Evolutionary conservation across 2,113 vertebrate species (phyloP).

Genomic region (Pseudopipra pipra): DNA sequence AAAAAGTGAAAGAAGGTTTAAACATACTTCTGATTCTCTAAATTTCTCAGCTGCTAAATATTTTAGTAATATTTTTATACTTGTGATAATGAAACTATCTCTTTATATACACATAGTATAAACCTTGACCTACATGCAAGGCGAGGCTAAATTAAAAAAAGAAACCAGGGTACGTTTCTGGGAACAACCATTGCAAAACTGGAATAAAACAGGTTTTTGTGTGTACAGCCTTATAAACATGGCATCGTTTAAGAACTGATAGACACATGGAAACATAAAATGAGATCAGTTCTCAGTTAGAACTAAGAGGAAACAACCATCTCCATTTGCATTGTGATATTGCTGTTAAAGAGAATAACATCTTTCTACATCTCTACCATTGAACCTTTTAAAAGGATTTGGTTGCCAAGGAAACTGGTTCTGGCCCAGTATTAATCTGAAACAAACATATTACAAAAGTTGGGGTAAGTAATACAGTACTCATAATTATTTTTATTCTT

Average conservation of each 20-base stretch:
- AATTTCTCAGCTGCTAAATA: slow-evolving; percentile 56
- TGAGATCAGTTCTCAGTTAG: slow-evolving; percentile 50
- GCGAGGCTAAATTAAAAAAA: slow-evolving; percentile 1
- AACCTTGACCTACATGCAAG: slow-evolving; percentile 60
- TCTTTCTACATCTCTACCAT: slow-evolving; percentile 65
- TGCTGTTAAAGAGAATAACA: slow-evolving; percentile 54
- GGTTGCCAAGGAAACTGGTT: slow-evolving; percentile 93
- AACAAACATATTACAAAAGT: slow-evolving; percentile 76
- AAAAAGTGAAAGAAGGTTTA: slow-evolving; percentile 23
- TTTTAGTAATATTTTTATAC: slow-evolving; percentile 46
- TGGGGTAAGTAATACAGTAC: slow-evolving; percentile 59
- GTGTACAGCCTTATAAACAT: slow-evolving; percentile 48
- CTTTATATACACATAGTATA: slow-evolving; percentile 19
- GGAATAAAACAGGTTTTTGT: slow-evolving; percentile 5
- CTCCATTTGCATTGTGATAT: slow-evolving; percentile 64
- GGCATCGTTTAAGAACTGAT: slow-evolving; percentile 41
- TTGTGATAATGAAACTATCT: slow-evolving; percentile 59
- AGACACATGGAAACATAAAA: slow-evolving; percentile 46
- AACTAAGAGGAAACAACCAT: slow-evolving; percentile 50
- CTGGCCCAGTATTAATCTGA: slow-evolving; percentile 90
- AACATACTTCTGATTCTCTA: slow-evolving; percentile 26
- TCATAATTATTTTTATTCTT: slow-evolving; percentile 45
- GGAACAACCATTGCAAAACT: slow-evolving; percentile 41
- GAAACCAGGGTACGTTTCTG: slow-evolving; percentile 39
- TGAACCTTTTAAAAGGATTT: slow-evolving; percentile 82